Evolutionary conservation across 2,113 vertebrate species (phyloP).

Genomic region (Climacteris rufus): DNA sequence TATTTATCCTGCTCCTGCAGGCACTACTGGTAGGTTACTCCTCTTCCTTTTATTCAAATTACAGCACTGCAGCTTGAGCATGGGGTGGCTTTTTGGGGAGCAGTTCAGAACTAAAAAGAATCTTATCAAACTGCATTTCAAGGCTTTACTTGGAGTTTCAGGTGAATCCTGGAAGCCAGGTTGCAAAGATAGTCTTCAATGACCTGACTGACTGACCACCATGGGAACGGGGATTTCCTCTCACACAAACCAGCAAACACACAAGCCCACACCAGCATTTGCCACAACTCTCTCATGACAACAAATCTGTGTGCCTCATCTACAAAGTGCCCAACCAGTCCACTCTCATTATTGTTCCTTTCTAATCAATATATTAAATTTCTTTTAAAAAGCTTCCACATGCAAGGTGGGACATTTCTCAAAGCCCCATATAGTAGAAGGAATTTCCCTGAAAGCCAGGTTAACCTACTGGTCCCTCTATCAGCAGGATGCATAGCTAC

Average conservation of each 20-base stretch:
- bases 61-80: not conserved
- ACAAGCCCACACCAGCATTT: not conserved
- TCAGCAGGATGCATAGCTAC: not conserved
- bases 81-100: not conserved
- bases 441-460: not conserved
- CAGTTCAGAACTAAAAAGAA: not conserved
- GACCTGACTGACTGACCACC: not conserved
- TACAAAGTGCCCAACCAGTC: not conserved
- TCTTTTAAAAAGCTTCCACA: not conserved
- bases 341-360: not conserved
- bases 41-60: not conserved
- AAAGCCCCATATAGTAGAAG: not conserved
- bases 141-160: not conserved
- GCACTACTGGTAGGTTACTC: not conserved
- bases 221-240: not conserved
- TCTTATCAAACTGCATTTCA: not conserved
- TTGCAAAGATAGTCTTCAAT: not conserved
- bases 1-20: not conserved
- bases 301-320: not conserved
- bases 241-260: not conserved
- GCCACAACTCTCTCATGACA: fast-evolving
- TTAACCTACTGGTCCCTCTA: not conserved
- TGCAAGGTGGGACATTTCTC: not conserved
- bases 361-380: conserved; percentile 15
- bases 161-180: not conserved